phyloP scores from a whole-genome alignment of 2,888 invertebrate species.

The Eristalis tenax region DNA sequence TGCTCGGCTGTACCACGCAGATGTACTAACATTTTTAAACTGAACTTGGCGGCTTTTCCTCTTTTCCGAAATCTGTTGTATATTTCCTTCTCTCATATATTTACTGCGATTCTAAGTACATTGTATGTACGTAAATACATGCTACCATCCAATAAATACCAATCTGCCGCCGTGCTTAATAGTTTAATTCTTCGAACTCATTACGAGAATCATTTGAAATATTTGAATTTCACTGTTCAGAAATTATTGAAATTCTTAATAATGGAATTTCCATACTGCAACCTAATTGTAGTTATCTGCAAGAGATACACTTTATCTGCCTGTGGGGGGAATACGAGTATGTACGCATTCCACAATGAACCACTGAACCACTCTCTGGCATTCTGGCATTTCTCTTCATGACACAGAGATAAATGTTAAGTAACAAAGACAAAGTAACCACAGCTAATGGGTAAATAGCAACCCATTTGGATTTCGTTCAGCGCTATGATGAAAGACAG shows the following conservation, averaged over 20 bases:
- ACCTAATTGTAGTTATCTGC: background rate
- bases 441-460: slow-evolving; percentile 47
- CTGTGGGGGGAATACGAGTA: background rate
- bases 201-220: background rate
- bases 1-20: too few species aligned
- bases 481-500: slow-evolving; percentile 59
- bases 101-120: too few species aligned
- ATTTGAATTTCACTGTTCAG: background rate
- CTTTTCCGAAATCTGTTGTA: too few species aligned
- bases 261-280: background rate
- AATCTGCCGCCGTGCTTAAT: background rate
- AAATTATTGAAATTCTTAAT: background rate
- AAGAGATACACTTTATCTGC: background rate
- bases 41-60: too few species aligned
- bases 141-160: too few species aligned
- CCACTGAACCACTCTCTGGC: background rate
- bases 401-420: slow-evolving; percentile 56
- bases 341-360: slow-evolving; percentile 6
- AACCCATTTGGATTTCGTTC: slow-evolving; percentile 19
- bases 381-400: slow-evolving; percentile 17
- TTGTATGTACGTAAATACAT: too few species aligned
- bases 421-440: slow-evolving; percentile 55
- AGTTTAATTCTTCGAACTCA: background rate
- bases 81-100: too few species aligned
- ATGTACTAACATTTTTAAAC: too few species aligned